phyloP scores from a whole-genome alignment of 2,113 vertebrate species.

The Sciurus niger region DNA sequence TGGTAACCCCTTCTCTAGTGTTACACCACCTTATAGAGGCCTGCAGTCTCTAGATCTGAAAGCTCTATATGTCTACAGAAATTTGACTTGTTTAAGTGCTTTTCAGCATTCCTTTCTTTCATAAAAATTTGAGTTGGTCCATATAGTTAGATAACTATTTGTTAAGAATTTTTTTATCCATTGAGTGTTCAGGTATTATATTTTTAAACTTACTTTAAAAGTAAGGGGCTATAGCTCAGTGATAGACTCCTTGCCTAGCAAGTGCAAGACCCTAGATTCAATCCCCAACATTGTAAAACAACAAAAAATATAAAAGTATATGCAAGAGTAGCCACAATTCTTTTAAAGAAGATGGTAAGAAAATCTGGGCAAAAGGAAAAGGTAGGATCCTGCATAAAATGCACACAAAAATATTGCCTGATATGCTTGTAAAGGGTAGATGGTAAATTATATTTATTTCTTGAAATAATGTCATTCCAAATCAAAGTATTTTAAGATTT shows the following conservation, averaged over 20 bases:
- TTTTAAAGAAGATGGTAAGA: neutral
- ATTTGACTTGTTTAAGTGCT: neutral
- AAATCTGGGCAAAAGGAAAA: neutral
- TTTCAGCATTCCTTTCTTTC: slow-evolving; percentile 22
- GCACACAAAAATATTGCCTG: neutral
- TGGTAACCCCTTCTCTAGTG: neutral
- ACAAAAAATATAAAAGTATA: too few species aligned
- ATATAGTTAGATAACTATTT: neutral
- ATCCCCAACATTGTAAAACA: neutral
- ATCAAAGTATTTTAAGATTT: neutral
- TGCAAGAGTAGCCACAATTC: neutral
- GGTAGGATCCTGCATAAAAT: neutral
- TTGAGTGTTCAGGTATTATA: neutral
- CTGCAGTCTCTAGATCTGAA: neutral
- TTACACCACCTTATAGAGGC: neutral
- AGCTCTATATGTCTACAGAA: neutral
- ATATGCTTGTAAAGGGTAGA: neutral
- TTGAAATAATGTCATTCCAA: slow-evolving; percentile 20
- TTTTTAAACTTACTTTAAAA: slow-evolving; percentile 24
- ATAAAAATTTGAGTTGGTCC: neutral
- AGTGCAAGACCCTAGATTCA: too few species aligned
- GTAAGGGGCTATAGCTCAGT: too few species aligned
- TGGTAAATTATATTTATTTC: neutral
- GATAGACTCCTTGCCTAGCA: too few species aligned
- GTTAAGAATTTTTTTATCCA: neutral